Base-by-base conservation (phyloP, 1,140 invertebrate species). In the Trichonephila clavata region DNA sequence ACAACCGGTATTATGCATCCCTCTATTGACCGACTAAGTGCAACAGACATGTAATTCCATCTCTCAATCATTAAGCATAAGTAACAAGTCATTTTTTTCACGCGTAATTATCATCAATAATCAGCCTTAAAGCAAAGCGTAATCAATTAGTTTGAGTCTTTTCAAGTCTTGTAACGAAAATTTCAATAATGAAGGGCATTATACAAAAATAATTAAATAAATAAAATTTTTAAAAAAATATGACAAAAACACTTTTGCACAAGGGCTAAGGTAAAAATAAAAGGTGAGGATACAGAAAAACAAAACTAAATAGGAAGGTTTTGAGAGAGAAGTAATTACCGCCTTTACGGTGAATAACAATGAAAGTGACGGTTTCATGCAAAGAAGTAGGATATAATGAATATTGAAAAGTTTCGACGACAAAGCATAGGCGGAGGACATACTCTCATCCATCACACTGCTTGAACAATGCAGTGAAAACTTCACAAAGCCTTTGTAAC, bases 261-360 rank as follows among this genome's bases (percentile, higher is more conserved):
- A 77, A 77, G 27, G 61, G 16, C 14, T 20, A 7, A 57, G 24
- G 32, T 21, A 27, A 20, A 94, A 89, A 94, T 80, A 39, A 94
- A 95, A 92, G 95, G 94, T 92, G 27, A 94, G 77, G 80, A 60
- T 43, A 50, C 10, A 50, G 57, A 90, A 92, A 88, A 43, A 81
- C 57, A 94, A 84, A 71, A 77, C 71, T 77, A 32, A 27, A 77
- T 39, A 7, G 24, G 21, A 80, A 80, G 71, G 27, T 84, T 43
- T 84, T 39, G 21, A 84, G 50, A 84, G 14, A 84, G 61, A 61
- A 60, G 61, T 87, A 87, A 87, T 87, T 87, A 87, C 60, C 18
- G 32, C 32, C 24, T 63, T 87, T 87, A 87, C 24, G 86, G 59
- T 63, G 24, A 77, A 77, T 50, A 77, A 68, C 21, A 89, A 89